A percentile compares a stretch with the other conserved stretches of the same genome.
These are phyloP conservation scores for Henricia sp. DNA, from an alignment of 53 echinoderm and acorn worm species.

Conservation along the genomic window DNA sequence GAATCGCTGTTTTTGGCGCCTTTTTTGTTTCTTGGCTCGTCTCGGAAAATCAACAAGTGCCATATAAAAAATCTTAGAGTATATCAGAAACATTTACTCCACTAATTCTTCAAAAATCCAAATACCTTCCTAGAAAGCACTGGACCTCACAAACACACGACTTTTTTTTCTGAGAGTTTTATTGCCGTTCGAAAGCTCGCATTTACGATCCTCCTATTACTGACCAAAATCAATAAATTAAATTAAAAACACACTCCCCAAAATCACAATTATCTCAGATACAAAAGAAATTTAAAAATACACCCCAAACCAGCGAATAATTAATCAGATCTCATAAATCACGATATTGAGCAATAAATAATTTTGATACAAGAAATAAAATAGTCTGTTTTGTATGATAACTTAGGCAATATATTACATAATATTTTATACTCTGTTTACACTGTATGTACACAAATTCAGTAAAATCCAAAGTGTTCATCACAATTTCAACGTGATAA, in stretches of 20 bases:
- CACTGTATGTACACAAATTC: conserved; percentile 48
- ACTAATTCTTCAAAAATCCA: too few species aligned
- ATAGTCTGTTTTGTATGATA: conserved; percentile 40
- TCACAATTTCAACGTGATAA: too few species aligned
- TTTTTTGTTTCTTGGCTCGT: too few species aligned
- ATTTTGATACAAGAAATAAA: conserved; percentile 62
- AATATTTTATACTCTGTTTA: conserved; percentile 49
- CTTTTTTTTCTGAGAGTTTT: background rate
- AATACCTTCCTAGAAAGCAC: too few species aligned
- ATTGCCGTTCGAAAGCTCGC: conserved; percentile 27
- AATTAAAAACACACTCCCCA: too few species aligned
- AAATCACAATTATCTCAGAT: too few species aligned
- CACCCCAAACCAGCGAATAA: conserved; percentile 5
- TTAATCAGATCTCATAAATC: conserved; percentile 36
- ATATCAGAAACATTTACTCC: too few species aligned
- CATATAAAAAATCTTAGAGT: too few species aligned
- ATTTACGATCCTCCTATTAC: background rate
- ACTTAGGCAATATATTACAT: conserved; percentile 56
- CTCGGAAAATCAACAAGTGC: too few species aligned
- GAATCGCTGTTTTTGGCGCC: too few species aligned
- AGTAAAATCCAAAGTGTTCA: too few species aligned
- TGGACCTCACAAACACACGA: too few species aligned
- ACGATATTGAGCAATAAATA: conserved; percentile 55
- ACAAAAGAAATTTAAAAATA: conserved; percentile 14
- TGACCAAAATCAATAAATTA: conserved; percentile 30